Evolutionary conservation across 2,797 vertebrate genomes (phyloP).

Genomic region (Ceryle rudis): DNA sequence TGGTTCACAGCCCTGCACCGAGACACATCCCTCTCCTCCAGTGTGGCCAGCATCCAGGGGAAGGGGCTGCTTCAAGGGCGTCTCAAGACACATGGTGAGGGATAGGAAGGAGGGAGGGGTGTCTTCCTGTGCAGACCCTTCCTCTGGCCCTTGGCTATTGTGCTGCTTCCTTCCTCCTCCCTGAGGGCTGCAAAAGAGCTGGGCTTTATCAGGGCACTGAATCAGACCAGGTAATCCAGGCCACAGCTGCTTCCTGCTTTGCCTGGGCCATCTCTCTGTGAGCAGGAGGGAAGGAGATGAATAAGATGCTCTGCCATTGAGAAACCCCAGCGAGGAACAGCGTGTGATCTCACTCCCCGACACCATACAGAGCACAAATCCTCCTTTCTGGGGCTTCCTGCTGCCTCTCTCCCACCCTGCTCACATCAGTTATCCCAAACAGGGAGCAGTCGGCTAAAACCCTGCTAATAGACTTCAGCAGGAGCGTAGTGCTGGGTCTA

Average conservation of each 20-base stretch:
- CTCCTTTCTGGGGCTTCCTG: conserved; percentile 3
- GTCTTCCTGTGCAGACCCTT: neutral
- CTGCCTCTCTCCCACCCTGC: neutral
- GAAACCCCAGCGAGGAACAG: neutral
- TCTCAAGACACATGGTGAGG: neutral
- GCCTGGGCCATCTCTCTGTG: accelerated
- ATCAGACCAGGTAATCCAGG: conserved; percentile 39
- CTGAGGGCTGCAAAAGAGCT: neutral
- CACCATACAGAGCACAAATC: neutral
- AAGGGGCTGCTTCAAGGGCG: neutral
- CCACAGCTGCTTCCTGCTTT: conserved; percentile 61
- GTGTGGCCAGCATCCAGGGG: accelerated
- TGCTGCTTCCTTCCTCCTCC: conserved; percentile 64
- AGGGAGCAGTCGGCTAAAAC: neutral
- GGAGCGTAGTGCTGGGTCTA: neutral
- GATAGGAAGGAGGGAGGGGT: conserved; percentile 1
- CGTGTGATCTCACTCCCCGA: neutral
- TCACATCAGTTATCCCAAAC: conserved; percentile 22
- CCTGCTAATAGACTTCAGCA: neutral
- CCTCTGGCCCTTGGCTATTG: conserved; percentile 3
- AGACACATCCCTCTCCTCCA: neutral
- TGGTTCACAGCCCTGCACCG: accelerated
- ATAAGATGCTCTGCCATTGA: neutral
- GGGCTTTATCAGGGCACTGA: neutral
- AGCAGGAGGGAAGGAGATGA: conserved; percentile 15